Conservation (phyloP, 2,888 invertebrate species). For the Macaria liturata region DNA sequence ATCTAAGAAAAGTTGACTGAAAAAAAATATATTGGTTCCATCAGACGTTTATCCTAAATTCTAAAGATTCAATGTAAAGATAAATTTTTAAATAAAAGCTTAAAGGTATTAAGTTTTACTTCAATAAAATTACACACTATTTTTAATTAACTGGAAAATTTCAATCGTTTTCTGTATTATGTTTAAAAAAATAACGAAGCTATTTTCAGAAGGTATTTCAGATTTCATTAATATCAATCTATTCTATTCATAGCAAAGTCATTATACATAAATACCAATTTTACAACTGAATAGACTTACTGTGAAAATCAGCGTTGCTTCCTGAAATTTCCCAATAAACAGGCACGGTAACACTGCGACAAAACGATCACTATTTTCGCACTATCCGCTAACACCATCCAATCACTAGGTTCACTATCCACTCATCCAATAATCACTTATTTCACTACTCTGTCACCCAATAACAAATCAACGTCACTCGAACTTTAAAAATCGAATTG, state of each 20-base stretch:
- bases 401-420: constrained; percentile 31
- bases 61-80: too few relatives aligned
- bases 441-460: constrained; percentile 11
- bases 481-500: neutral
- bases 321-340: constrained; percentile 7
- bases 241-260: neutral
- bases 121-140: too few relatives aligned
- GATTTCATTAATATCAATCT: neutral
- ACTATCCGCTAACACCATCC: constrained; percentile 29
- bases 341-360: constrained; percentile 5
- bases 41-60: too few relatives aligned
- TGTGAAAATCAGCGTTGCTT: neutral
- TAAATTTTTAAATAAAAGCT: too few relatives aligned
- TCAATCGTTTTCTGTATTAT: too few relatives aligned
- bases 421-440: constrained; percentile 30
- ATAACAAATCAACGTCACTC: constrained; percentile 6
- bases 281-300: constrained; percentile 4
- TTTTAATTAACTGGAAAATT: too few relatives aligned
- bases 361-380: constrained; percentile 19
- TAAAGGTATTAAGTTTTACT: too few relatives aligned
- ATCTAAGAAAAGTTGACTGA: too few relatives aligned
- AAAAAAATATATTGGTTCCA: too few relatives aligned
- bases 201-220: too few relatives aligned
- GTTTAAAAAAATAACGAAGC: too few relatives aligned
- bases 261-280: neutral